Evolutionary conservation across 2,888 invertebrate genomes (phyloP), one percentile per base, ranked within the genome.

Genomic region (Drosophila meridiana): DNA sequence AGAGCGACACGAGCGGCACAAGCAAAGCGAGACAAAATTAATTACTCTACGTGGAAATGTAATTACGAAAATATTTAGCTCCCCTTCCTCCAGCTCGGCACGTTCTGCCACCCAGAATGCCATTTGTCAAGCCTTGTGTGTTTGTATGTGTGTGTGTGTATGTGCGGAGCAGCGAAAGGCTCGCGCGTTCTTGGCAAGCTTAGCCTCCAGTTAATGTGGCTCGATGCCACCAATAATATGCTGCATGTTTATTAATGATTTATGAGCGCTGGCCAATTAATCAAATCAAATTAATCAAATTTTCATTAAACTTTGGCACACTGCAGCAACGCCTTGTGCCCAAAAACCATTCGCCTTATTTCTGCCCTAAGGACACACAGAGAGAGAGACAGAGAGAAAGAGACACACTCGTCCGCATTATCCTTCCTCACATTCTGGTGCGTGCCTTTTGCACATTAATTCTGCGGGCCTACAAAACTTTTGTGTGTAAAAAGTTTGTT

Each of bases 1-100:
- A 28, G 11, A 40, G 45, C 32, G 43, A n/a, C 13, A 3, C 13
- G 43, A 8, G 57, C 2, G 43, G 32, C 65, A 78, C 56, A 78
- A 75, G 80, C 85, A 84, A 80, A 87, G 90, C 83, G 83, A 90
- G 92, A 92, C 90, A 91, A 92, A 92, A 92, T 92, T 92, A 92
- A 92, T 92, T 92, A 92, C 91, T 91, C 92, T 90, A 88, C 87
- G 90, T 90, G 91, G 89, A 92, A 92, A 91, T 92, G 91, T 92
- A 92, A 92, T 92, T 92, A 92, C 90, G 90, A 91, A 92, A 92
- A 92, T 92, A 92, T 92, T 91, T 92, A 90, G 87, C 87, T 74
- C n/a, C 20, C 32, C 36, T 14, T 20, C 34, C 48, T n/a, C 30
- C 80, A 73, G 83, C 86, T 34, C 38, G 75, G 84, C 89, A 85